Percentiles rank a stretch among this genome's conserved stretches.
Conservation (phyloP, 2,797 vertebrate species). For the Sebastes ruberrimus region DNA sequence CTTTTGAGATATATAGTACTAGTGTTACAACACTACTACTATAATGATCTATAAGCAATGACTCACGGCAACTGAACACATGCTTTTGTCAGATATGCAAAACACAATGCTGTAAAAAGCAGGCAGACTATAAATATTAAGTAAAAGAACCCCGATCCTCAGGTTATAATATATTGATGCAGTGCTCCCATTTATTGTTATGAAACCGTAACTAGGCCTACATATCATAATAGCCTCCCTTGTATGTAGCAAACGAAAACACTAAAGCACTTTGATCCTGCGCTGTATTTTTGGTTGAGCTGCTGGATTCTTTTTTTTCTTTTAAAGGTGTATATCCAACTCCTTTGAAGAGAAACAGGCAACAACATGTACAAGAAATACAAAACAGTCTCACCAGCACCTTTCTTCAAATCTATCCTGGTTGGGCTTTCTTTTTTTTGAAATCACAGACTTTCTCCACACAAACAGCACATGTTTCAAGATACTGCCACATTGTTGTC, state of each 20-base stretch:
- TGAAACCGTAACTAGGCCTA: slow-evolving; percentile 31
- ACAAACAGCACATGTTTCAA: slow-evolving; percentile 9
- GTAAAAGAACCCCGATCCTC: background rate
- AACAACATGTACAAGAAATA: slow-evolving; percentile 51
- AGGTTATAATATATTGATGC: slow-evolving; percentile 48
- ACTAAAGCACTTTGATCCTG: slow-evolving; percentile 57
- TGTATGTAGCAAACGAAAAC: slow-evolving; percentile 44
- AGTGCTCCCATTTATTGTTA: slow-evolving; percentile 35
- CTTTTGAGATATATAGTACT: slow-evolving; percentile 7
- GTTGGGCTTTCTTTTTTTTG: background rate
- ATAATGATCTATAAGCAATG: background rate
- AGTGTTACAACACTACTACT: background rate
- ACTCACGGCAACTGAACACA: slow-evolving; percentile 13
- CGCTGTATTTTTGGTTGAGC: slow-evolving; percentile 32
- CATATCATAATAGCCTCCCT: slow-evolving; percentile 16
- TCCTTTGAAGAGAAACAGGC: slow-evolving; percentile 61
- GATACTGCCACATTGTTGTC: background rate
- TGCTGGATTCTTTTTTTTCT: slow-evolving; percentile 35
- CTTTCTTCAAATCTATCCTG: background rate
- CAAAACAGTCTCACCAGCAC: slow-evolving; percentile 21
- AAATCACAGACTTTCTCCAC: background rate
- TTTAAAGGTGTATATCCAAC: slow-evolving; percentile 14
- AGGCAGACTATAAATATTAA: slow-evolving; percentile 20
- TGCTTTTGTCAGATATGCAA: slow-evolving; percentile 14
- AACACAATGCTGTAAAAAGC: background rate